phyloP scores from a whole-genome alignment of 2,113 vertebrate species.

The Brienomyrus longianalis region DNA sequence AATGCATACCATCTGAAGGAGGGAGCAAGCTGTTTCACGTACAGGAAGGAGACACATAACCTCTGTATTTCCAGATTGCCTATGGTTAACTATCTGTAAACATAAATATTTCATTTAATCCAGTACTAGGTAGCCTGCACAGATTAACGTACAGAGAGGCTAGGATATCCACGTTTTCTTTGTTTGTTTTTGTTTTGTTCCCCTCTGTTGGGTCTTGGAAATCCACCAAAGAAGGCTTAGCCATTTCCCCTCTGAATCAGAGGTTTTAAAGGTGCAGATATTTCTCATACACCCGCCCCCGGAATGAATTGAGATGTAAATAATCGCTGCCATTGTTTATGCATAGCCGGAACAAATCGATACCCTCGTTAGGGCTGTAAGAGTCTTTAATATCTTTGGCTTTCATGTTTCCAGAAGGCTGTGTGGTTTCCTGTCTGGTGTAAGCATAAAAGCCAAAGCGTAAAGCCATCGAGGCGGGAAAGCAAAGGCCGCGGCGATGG shows the following conservation, averaged over 20 bases:
- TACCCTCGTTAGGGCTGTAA: constrained; percentile 52
- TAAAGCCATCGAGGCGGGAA: not conserved
- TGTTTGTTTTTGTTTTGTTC: not conserved
- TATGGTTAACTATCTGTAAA: not conserved
- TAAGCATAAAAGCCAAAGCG: not conserved
- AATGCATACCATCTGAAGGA: constrained; percentile 20
- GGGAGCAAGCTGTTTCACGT: constrained; percentile 5
- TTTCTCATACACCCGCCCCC: constrained; percentile 29
- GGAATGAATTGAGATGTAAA: constrained; percentile 45
- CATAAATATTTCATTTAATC: constrained; percentile 7
- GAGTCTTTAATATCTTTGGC: constrained; percentile 16
- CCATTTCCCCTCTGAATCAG: constrained; percentile 4
- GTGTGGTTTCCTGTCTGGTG: not conserved
- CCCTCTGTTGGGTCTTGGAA: not conserved
- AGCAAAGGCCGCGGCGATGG: too few relatives aligned
- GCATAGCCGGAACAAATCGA: constrained; percentile 51
- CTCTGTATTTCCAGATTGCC: constrained; percentile 9
- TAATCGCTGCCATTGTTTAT: constrained; percentile 37
- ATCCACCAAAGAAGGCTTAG: not conserved
- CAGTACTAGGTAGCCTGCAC: not conserved
- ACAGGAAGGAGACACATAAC: constrained; percentile 14
- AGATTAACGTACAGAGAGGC: not conserved
- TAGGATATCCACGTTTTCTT: not conserved
- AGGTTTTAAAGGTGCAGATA: constrained; percentile 29
- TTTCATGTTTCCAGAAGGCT: not conserved